Conservation (phyloP, 2,113 vertebrate species). For the Eclectus roratus region DNA sequence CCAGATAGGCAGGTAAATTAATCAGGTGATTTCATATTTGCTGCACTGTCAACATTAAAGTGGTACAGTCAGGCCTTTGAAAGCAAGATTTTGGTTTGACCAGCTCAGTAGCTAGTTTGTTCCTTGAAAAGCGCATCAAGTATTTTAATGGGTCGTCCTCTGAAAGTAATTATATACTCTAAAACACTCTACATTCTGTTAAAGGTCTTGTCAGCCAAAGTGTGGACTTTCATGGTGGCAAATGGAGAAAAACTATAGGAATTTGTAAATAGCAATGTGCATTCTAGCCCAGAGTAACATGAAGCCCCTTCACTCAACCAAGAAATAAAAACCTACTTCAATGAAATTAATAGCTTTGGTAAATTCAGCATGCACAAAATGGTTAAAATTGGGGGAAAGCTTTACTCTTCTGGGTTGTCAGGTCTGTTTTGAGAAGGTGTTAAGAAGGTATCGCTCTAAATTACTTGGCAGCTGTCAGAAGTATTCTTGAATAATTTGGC, state of each 20-base stretch:
- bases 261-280: not conserved
- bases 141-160: not conserved
- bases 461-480: slow-evolving; percentile 79
- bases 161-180: not conserved
- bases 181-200: not conserved
- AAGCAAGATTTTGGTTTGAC: not conserved
- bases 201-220: not conserved
- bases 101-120: not conserved
- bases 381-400: not conserved
- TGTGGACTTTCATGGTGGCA: not conserved
- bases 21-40: not conserved
- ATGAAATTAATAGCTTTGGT: slow-evolving; percentile 21
- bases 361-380: not conserved
- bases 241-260: not conserved
- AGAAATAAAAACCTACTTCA: not conserved
- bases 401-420: slow-evolving; percentile 59
- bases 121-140: not conserved
- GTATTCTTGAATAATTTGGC: slow-evolving; percentile 84
- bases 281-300: not conserved
- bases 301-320: not conserved
- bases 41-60: not conserved
- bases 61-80: not conserved
- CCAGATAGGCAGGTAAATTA: not conserved
- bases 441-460: slow-evolving; percentile 78
- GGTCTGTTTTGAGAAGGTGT: slow-evolving; percentile 80